phyloP scores from a whole-genome alignment of 2,888 invertebrate species.

The Sminthurinus aureus region DNA sequence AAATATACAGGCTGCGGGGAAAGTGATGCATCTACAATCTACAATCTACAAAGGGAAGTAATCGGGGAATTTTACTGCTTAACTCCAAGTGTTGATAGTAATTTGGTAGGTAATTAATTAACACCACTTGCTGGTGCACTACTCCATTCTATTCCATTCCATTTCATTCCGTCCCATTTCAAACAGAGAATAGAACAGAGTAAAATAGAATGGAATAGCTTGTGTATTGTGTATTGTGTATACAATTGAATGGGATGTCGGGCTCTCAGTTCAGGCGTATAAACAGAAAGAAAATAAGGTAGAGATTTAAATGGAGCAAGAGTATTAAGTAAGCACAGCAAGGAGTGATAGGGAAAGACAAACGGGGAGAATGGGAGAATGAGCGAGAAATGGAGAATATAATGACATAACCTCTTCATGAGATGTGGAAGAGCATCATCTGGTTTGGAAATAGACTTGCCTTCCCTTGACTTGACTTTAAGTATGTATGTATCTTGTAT shows the following conservation, averaged over 20 bases:
- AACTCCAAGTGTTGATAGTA: constrained; percentile 15
- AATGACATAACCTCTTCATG: neutral
- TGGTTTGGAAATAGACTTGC: constrained; percentile 3
- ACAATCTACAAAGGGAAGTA: neutral
- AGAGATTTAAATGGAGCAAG: neutral
- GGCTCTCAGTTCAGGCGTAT: neutral
- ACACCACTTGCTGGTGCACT: neutral
- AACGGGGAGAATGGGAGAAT: neutral
- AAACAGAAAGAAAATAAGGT: neutral
- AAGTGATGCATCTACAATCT: too few relatives aligned
- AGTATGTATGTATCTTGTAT: too few relatives aligned
- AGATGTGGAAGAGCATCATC: constrained; percentile 2
- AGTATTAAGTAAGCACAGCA: too few relatives aligned
- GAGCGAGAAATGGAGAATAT: neutral
- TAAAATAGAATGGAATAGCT: too few relatives aligned
- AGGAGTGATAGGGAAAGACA: neutral
- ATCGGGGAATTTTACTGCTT: constrained; percentile 13
- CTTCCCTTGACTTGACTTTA: neutral
- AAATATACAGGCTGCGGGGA: constrained; percentile 3
- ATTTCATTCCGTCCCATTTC: too few relatives aligned
- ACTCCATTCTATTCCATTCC: neutral
- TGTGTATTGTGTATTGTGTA: too few relatives aligned
- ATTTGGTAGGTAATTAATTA: constrained; percentile 21
- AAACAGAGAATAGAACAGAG: too few relatives aligned
- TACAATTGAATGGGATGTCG: neutral